A percentile compares a stretch with the other conserved stretches of the same genome.
Conservation (phyloP, 2,797 vertebrate species). For the Uromys caudimaculatus region DNA sequence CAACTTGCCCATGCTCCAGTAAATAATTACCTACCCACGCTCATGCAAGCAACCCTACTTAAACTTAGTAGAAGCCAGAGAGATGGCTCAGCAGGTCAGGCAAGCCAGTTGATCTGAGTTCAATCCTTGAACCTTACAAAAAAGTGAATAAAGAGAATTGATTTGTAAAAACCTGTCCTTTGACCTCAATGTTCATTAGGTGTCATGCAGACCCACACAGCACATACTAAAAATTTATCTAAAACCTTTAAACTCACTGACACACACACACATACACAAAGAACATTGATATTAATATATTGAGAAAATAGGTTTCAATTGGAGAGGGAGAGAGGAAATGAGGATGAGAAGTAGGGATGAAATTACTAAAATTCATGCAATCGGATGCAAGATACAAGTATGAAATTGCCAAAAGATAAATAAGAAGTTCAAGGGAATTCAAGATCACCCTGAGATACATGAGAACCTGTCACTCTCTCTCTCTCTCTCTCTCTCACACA, state of each 20-base stretch:
- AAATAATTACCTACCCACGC: background rate
- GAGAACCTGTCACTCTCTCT: background rate
- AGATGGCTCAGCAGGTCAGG: background rate
- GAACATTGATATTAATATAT: background rate
- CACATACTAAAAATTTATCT: background rate
- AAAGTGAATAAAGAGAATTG: background rate
- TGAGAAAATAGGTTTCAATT: background rate
- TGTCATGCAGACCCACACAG: background rate
- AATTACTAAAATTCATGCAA: background rate
- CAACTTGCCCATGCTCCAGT: background rate
- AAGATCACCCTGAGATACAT: background rate
- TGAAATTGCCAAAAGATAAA: background rate
- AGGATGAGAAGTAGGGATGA: background rate
- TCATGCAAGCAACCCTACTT: background rate
- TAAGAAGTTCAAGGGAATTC: background rate
- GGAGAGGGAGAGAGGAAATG: background rate
- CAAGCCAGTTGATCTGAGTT: background rate
- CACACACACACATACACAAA: background rate
- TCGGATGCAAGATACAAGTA: background rate
- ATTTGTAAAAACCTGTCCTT: background rate
- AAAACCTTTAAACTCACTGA: background rate
- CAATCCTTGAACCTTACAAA: background rate
- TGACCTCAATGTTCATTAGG: background rate
- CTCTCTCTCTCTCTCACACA: too few species aligned
- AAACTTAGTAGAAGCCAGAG: background rate